phyloP scores from a whole-genome alignment of 2,888 invertebrate genomes.

The Acronicta psi region DNA sequence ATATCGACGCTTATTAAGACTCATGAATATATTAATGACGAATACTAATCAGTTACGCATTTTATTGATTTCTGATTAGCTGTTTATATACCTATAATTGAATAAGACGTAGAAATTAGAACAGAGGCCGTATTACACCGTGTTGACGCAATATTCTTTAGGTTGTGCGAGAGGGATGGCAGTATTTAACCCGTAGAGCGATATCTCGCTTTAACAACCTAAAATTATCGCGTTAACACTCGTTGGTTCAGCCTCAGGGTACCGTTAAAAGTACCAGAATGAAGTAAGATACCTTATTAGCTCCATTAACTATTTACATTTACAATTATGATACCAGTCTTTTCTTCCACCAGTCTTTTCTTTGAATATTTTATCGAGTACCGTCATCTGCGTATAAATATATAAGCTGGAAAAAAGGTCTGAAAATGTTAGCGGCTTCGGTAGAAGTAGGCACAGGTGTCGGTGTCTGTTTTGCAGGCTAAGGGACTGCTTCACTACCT shows the following conservation, averaged over 20 bases:
- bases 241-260: background rate
- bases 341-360: slow-evolving; percentile 14
- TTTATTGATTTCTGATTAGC: slow-evolving; percentile 46
- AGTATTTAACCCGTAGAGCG: too few relatives aligned
- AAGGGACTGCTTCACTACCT: too few relatives aligned
- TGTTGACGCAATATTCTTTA: too few relatives aligned
- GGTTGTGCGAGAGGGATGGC: too few relatives aligned
- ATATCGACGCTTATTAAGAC: slow-evolving; percentile 32
- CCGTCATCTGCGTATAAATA: background rate
- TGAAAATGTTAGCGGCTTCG: too few relatives aligned
- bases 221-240: too few relatives aligned
- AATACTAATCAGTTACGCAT: slow-evolving; percentile 45
- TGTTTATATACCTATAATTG: slow-evolving; percentile 34
- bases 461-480: background rate
- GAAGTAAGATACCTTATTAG: slow-evolving; percentile 15
- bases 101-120: slow-evolving; percentile 37
- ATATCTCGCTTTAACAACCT: too few relatives aligned
- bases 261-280: slow-evolving; percentile 24
- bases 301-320: slow-evolving; percentile 34
- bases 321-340: slow-evolving; percentile 20
- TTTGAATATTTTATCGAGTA: slow-evolving; percentile 5
- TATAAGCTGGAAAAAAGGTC: too few relatives aligned
- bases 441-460: too few relatives aligned
- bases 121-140: background rate
- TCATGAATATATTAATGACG: slow-evolving; percentile 55